A percentile compares a stretch with the other conserved stretches of the same genome.
These are phyloP conservation scores for Trichomalopsis sarcophagae DNA, from an alignment of 1,140 invertebrate species.

Conservation along the genomic window DNA sequence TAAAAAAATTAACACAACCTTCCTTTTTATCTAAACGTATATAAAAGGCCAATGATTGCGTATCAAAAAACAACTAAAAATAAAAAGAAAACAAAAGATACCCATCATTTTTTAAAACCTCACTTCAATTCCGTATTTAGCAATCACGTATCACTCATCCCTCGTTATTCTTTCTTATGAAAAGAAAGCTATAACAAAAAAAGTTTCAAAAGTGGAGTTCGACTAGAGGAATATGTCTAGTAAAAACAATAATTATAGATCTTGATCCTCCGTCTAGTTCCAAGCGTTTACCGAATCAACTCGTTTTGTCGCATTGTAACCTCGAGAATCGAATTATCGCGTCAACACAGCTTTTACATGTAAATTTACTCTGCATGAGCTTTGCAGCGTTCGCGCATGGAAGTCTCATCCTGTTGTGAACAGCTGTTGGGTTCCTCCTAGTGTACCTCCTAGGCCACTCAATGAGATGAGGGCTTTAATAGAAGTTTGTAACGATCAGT, in stretches of 20 bases:
- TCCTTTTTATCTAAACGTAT: background rate
- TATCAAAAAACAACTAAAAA: background rate
- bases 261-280: background rate
- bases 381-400: background rate
- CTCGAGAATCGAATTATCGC: too few relatives aligned
- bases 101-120: background rate
- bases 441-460: background rate
- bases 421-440: background rate
- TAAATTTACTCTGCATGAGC: background rate
- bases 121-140: background rate
- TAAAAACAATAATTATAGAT: background rate
- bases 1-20: constrained; percentile 19
- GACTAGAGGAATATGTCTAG: background rate
- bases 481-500: constrained; percentile 65
- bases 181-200: background rate
- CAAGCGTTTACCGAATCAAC: background rate
- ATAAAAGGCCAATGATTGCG: constrained; percentile 11
- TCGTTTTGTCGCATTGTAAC: background rate
- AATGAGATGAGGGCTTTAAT: constrained; percentile 59
- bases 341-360: background rate
- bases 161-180: background rate
- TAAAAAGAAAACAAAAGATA: background rate
- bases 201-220: background rate
- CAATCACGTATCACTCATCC: background rate
- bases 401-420: background rate